Percentiles rank a stretch among this genome's conserved stretches.
Conservation (phyloP, 2,888 invertebrate species). For the Euphydryas editha region DNA sequence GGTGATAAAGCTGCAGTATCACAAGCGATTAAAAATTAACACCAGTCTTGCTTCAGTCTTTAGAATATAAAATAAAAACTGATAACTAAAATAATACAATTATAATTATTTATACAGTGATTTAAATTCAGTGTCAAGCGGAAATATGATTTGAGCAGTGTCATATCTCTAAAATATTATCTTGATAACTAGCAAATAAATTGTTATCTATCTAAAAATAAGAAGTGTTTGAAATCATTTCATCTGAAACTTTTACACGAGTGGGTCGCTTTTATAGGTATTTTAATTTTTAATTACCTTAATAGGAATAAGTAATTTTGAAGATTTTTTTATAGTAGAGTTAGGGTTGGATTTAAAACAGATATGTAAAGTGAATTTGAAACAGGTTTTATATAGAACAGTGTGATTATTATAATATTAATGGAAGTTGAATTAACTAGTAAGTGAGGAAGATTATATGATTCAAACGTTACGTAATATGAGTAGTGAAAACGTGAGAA, state of each 20-base stretch:
- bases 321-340: not conserved
- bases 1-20: slow-evolving; percentile 7
- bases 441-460: not conserved
- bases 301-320: not conserved
- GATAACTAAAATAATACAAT: slow-evolving; percentile 28
- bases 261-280: slow-evolving; percentile 17
- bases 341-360: not conserved
- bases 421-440: not conserved
- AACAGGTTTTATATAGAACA: not conserved
- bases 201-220: slow-evolving; percentile 11
- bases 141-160: slow-evolving; percentile 23
- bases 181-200: slow-evolving; percentile 29
- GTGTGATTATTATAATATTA: not conserved
- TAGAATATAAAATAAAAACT: slow-evolving; percentile 12
- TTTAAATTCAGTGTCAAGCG: slow-evolving; percentile 24
- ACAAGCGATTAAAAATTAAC: slow-evolving; percentile 11
- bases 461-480: not conserved
- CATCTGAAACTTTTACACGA: slow-evolving; percentile 6
- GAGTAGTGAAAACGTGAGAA: not conserved
- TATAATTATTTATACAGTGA: slow-evolving; percentile 27
- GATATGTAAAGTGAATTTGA: not conserved
- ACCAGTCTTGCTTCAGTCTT: not conserved
- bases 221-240: slow-evolving; percentile 22
- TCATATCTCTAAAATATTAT: slow-evolving; percentile 30
- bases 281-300: not conserved